Percentiles rank a stretch among this genome's conserved stretches.
Conservation (phyloP, 2,888 invertebrate species). For the Andricus curvator region DNA sequence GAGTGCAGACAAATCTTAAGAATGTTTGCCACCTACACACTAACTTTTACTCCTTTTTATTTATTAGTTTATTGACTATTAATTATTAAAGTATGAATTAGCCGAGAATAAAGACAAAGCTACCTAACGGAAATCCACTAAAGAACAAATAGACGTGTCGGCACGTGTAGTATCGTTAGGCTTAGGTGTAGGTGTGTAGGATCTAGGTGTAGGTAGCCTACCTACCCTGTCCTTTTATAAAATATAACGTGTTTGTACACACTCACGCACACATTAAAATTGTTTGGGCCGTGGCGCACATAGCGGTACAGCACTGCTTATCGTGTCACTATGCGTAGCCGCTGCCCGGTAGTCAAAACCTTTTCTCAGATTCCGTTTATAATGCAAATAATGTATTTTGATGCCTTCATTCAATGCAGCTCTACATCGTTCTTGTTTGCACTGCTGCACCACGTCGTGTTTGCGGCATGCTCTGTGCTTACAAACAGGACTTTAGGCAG, state of each 20-base stretch:
- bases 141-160: conserved; percentile 70
- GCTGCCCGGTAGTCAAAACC: conserved; percentile 68
- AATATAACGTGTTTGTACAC: conserved; percentile 62
- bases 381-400: conserved; percentile 45
- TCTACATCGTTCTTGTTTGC: no score
- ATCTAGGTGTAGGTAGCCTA: conserved; percentile 72
- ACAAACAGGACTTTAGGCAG: no score
- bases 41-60: neutral
- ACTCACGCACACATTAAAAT: conserved; percentile 60
- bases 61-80: neutral
- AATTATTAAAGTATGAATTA: neutral
- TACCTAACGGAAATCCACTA: conserved; percentile 29
- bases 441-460: no score
- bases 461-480: no score
- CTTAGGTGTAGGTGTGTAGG: conserved; percentile 74
- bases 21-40: conserved; percentile 47
- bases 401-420: no score
- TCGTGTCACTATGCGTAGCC: conserved; percentile 75
- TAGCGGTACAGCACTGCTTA: conserved; percentile 74
- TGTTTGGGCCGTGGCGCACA: conserved; percentile 70
- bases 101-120: conserved; percentile 38
- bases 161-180: conserved; percentile 72
- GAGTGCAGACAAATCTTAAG: conserved; percentile 48
- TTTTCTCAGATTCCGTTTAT: conserved; percentile 57
- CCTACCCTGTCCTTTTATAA: conserved; percentile 66